Evolutionary conservation across 1,140 invertebrate species (phyloP).

Genomic region (Rhopalosiphum maidis): DNA sequence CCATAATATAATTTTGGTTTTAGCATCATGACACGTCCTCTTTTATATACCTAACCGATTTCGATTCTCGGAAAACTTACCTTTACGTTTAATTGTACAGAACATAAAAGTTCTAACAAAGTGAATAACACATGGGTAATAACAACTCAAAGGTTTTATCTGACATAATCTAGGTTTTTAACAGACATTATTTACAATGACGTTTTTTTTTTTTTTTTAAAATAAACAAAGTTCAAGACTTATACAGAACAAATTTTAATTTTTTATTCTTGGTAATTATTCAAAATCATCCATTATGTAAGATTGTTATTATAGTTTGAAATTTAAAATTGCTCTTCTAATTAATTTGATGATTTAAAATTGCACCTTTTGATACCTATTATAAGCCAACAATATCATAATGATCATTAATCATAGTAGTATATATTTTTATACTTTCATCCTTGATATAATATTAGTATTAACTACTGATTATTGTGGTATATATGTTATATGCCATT

Average conservation of each 20-base stretch:
- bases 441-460: background rate
- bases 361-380: background rate
- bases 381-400: background rate
- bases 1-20: background rate
- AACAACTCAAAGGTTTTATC: background rate
- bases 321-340: background rate
- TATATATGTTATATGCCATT: background rate
- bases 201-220: no score
- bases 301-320: background rate
- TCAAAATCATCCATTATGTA: background rate
- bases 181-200: no score
- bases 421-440: background rate
- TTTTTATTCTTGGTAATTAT: background rate
- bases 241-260: background rate
- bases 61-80: background rate
- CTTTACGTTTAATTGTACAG: background rate
- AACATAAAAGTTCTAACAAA: background rate
- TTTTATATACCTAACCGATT: background rate
- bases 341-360: background rate
- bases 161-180: background rate
- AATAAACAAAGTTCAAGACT: background rate
- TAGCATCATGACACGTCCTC: background rate
- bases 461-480: background rate
- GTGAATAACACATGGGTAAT: background rate
- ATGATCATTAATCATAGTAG: background rate